Percentiles rank a stretch among this genome's conserved stretches.
Conservation (phyloP, 2,888 invertebrate species). For the Drosophila niveifrons region DNA sequence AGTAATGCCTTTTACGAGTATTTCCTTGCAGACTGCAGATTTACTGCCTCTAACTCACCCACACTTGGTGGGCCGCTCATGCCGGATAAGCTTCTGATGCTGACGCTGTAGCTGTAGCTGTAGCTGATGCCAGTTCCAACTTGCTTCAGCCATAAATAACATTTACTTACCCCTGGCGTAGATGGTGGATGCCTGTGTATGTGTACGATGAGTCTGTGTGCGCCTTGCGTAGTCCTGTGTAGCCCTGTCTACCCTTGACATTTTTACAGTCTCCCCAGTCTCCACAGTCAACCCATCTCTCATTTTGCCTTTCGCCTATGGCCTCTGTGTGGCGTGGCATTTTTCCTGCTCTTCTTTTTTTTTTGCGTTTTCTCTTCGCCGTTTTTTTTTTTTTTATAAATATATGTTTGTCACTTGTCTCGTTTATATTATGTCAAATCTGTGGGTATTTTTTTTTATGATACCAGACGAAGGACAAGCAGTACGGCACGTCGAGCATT, state of each 20-base stretch:
- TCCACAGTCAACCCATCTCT: slow-evolving; percentile 57
- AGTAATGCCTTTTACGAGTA: slow-evolving; percentile 69
- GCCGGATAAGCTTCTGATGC: slow-evolving; percentile 53
- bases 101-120: slow-evolving; percentile 12
- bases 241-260: slow-evolving; percentile 49
- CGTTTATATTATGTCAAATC: slow-evolving; percentile 76
- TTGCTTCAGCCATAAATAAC: slow-evolving; percentile 78
- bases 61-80: slow-evolving; percentile 49
- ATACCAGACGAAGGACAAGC: slow-evolving; percentile 22
- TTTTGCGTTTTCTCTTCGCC: slow-evolving; percentile 17
- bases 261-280: slow-evolving; percentile 56
- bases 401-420: slow-evolving; percentile 75
- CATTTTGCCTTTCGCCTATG: slow-evolving; percentile 46
- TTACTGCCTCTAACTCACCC: slow-evolving; percentile 65
- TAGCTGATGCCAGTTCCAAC: slow-evolving; percentile 31
- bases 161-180: slow-evolving; percentile 54
- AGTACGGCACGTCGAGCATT: not conserved
- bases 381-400: slow-evolving; percentile 60
- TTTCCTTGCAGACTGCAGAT: slow-evolving; percentile 69
- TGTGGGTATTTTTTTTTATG: slow-evolving; percentile 67
- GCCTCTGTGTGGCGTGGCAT: slow-evolving; percentile 37
- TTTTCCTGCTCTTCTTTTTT: slow-evolving; percentile 17
- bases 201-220: not conserved
- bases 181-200: slow-evolving; percentile 3
- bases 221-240: slow-evolving; percentile 30